phyloP scores from a whole-genome alignment of 2,797 vertebrate genomes.

The Tachyglossus aculeatus region DNA sequence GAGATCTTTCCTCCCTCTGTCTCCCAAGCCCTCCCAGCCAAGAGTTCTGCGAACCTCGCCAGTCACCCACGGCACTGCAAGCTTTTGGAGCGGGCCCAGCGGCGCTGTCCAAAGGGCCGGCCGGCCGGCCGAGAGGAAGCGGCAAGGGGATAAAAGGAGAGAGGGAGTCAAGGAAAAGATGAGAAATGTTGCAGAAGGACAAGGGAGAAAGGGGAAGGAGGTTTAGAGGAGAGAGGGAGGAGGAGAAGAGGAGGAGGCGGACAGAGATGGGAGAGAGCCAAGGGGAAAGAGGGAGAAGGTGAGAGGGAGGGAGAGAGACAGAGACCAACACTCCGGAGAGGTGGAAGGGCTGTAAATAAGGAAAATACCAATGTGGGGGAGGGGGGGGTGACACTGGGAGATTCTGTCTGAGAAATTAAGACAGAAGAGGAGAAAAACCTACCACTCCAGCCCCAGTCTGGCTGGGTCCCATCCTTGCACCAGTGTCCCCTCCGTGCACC shows the following conservation, averaged over 20 bases:
- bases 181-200: too few species aligned
- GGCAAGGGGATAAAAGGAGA: too few species aligned
- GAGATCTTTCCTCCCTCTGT: neutral
- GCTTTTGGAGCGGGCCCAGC: too few species aligned
- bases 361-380: neutral
- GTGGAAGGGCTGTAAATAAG: neutral
- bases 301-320: neutral
- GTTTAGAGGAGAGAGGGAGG: too few species aligned
- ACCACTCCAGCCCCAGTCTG: too few species aligned
- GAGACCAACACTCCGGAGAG: neutral
- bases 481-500: too few species aligned
- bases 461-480: too few species aligned
- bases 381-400: neutral
- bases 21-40: neutral
- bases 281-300: neutral
- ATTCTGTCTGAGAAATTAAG: neutral
- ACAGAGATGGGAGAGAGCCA: fast-evolving
- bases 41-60: neutral
- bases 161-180: too few species aligned
- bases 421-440: neutral
- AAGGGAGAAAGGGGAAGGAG: neutral
- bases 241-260: too few species aligned
- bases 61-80: too few species aligned
- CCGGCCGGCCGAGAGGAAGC: too few species aligned
- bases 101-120: too few species aligned